These are phyloP conservation scores for Graptemys geographica DNA, from an alignment of 2,797 vertebrate genomes.

Conservation along the genomic window DNA sequence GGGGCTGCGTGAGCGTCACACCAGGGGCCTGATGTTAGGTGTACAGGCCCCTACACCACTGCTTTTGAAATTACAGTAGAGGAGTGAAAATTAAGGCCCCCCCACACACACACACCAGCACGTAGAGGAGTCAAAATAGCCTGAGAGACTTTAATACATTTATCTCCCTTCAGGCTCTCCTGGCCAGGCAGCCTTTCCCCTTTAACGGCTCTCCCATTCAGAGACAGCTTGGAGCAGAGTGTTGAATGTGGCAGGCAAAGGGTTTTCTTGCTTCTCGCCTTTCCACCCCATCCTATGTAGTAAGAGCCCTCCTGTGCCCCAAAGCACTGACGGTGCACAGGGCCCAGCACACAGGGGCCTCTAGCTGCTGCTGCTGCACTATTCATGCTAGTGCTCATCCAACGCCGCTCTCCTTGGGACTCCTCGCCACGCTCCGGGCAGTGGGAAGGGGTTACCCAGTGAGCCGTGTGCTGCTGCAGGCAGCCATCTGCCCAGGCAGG, in stretches of 20 bases:
- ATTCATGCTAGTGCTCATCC: neutral
- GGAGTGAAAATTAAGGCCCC: neutral
- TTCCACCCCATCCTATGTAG: neutral
- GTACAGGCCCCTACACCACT: neutral
- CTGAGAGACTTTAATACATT: neutral
- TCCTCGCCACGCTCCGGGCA: neutral
- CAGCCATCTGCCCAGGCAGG: constrained; percentile 24
- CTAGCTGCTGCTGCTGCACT: neutral
- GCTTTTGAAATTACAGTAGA: neutral
- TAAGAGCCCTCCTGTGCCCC: neutral
- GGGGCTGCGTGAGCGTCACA: neutral
- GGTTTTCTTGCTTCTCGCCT: neutral
- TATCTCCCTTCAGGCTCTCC: neutral
- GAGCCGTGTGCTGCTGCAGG: neutral
- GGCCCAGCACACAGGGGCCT: neutral
- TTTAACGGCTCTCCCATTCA: neutral
- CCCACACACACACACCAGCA: neutral
- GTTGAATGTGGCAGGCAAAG: neutral
- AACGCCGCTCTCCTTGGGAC: neutral
- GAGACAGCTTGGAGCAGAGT: neutral
- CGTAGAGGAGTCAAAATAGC: neutral
- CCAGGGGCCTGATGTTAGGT: neutral
- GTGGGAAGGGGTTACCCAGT: constrained; percentile 6
- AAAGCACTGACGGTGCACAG: neutral
- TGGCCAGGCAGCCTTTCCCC: neutral